Base-by-base conservation (phyloP, 2,888 invertebrate genomes). In the Leucozona laternaria region DNA sequence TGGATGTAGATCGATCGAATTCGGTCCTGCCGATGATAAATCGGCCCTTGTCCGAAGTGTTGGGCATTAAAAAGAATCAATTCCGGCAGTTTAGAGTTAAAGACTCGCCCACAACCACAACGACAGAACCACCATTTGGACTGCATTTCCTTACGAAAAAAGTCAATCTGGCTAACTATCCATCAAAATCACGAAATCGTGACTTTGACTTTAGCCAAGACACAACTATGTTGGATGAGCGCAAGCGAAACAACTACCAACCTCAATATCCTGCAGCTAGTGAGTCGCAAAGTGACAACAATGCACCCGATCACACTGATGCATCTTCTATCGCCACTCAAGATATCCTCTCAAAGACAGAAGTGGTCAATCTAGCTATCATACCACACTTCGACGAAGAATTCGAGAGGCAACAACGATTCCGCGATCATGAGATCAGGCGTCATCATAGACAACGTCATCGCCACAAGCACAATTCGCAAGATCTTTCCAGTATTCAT, bases 41-140 rank as follows among this genome's bases (percentile, higher is more conserved):
- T 89, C 90, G 92, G 1, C 93, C 93, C 4, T 87, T 93, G 43
- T 93, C 93, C 31, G 93, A 93, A 88, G 93, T 93, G 37, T 88
- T 93, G 66, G 93, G 93, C 81, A 93, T 93, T 55, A 93, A 92
- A 75, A 93, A 93, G 88, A 92, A 93, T 86, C 93, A 93, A 89
- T 93, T 93, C 87, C 91, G 91, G 77, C 91, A 92, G 88, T 92
- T 93, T 50, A 91, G 93, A 6, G 90, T 93, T n/a, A 92, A 92
- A 43, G 93, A 93, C 68, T 89, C 89, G 7, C 78, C 90, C 20
- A 89, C 90, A 22, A 86, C 90, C 15, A 79, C 90, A 60, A 88
- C 89, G 1, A 89, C 89, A 0, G 91, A 91, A 48, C 87, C 89
- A 4, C 81, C 89, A 8, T 86, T 86, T 45, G 86, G 86, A 11